A percentile compares a stretch with the other conserved stretches of the same genome.
Conservation (phyloP, 2,113 vertebrate genomes). For the Podarcis cretensis region DNA sequence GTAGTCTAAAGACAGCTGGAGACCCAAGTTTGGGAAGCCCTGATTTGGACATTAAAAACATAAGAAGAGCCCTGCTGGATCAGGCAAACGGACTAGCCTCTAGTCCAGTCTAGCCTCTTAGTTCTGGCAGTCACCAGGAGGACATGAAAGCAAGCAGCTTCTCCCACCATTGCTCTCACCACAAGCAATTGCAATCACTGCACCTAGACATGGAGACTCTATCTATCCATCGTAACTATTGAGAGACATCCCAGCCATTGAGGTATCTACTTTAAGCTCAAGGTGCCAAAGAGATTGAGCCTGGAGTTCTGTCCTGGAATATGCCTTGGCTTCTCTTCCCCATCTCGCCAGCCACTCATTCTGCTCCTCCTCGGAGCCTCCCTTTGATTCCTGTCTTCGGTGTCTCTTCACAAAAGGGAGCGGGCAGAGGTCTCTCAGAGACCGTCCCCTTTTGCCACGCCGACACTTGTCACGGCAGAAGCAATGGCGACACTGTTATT, state of each 20-base stretch:
- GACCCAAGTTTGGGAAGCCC: background rate
- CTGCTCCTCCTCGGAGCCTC: background rate
- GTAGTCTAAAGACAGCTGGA: too few species aligned
- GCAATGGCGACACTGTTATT: slow-evolving; percentile 73
- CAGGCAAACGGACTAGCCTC: too few species aligned
- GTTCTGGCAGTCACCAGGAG: too few species aligned
- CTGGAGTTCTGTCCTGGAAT: background rate
- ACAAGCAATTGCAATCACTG: background rate
- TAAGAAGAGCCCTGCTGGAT: background rate
- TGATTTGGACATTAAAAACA: background rate
- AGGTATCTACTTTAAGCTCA: too few species aligned
- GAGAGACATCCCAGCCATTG: background rate
- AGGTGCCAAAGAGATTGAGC: too few species aligned
- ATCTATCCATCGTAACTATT: too few species aligned
- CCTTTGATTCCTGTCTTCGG: background rate
- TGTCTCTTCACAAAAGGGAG: background rate
- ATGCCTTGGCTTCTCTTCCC: background rate
- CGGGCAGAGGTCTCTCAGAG: accelerated
- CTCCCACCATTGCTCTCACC: background rate
- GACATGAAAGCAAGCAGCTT: background rate
- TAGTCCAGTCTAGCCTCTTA: too few species aligned
- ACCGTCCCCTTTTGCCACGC: slow-evolving; percentile 29
- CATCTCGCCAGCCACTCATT: background rate
- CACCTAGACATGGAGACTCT: too few species aligned
- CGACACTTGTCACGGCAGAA: slow-evolving; percentile 65